Conservation (phyloP, 2,113 vertebrate species). For the Elephantulus edwardii region DNA sequence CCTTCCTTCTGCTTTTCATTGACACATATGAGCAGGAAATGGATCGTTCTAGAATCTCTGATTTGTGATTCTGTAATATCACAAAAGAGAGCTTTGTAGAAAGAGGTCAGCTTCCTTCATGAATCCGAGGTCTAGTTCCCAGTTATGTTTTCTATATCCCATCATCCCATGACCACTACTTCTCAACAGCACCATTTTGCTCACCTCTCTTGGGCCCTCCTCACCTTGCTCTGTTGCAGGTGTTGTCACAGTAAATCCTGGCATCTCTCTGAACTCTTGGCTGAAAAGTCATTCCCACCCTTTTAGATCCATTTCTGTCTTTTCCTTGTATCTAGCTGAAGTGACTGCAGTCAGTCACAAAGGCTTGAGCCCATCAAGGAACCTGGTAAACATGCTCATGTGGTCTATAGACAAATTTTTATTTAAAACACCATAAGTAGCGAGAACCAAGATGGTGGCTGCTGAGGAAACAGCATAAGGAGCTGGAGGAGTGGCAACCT, state of each 20-base stretch:
- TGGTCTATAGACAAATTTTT: constrained; percentile 3
- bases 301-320: constrained; percentile 67
- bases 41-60: not conserved
- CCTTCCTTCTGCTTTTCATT: not conserved
- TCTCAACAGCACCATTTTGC: constrained; percentile 44
- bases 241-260: constrained; percentile 70
- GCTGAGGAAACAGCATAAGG: too few relatives aligned
- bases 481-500: too few relatives aligned
- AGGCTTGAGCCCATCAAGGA: not conserved
- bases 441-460: too few relatives aligned
- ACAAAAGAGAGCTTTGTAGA: not conserved
- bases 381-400: constrained; percentile 25
- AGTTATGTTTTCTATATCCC: constrained; percentile 27
- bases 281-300: constrained; percentile 69
- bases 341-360: constrained; percentile 46
- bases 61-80: not conserved
- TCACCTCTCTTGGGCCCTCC: constrained; percentile 57
- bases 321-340: constrained; percentile 58
- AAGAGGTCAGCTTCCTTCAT: not conserved
- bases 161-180: constrained; percentile 18
- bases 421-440: constrained; percentile 51
- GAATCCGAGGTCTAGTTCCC: not conserved
- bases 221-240: constrained; percentile 70
- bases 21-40: not conserved
- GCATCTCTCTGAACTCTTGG: constrained; percentile 68